A percentile compares a stretch with the other conserved stretches of the same genome.
Evolutionary conservation across 1,140 invertebrate species (phyloP).

Genomic region (Armadillidium nasatum): DNA sequence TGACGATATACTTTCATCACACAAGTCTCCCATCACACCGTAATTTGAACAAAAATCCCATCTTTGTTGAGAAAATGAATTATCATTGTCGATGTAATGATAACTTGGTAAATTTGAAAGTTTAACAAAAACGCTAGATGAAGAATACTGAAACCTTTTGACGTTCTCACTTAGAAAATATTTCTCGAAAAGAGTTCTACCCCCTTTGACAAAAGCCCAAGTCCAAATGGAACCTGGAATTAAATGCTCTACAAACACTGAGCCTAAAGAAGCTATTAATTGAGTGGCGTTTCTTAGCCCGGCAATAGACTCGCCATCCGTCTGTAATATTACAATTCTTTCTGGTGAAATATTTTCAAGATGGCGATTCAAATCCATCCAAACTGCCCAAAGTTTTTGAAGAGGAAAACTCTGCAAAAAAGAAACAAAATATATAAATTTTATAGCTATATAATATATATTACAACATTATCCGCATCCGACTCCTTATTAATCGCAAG

Average conservation of each 20-base stretch:
- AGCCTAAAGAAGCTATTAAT: not conserved
- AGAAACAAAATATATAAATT: not conserved
- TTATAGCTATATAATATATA: no score
- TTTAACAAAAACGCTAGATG: not conserved
- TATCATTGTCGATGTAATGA: not conserved
- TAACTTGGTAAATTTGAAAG: no score
- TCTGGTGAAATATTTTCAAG: conserved; percentile 6
- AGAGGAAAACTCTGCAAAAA: conserved; percentile 17
- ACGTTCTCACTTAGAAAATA: not conserved
- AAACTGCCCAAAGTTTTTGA: conserved; percentile 14
- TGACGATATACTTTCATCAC: not conserved
- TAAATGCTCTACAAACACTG: conserved; percentile 20
- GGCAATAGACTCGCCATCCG: not conserved
- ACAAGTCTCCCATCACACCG: conserved; percentile 15
- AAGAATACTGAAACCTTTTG: not conserved
- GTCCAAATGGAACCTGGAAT: conserved; percentile 11
- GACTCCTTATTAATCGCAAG: no score
- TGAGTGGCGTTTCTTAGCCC: conserved; percentile 16
- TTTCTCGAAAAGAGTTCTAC: conserved; percentile 23
- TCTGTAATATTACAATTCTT: conserved; percentile 14
- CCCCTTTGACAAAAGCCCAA: conserved; percentile 27
- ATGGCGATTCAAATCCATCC: conserved; percentile 24
- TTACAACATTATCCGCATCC: no score
- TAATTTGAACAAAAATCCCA: conserved; percentile 2
- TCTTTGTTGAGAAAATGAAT: conserved; percentile 3